Base-by-base conservation (phyloP, 2,797 vertebrate species). In the Columba guinea region DNA sequence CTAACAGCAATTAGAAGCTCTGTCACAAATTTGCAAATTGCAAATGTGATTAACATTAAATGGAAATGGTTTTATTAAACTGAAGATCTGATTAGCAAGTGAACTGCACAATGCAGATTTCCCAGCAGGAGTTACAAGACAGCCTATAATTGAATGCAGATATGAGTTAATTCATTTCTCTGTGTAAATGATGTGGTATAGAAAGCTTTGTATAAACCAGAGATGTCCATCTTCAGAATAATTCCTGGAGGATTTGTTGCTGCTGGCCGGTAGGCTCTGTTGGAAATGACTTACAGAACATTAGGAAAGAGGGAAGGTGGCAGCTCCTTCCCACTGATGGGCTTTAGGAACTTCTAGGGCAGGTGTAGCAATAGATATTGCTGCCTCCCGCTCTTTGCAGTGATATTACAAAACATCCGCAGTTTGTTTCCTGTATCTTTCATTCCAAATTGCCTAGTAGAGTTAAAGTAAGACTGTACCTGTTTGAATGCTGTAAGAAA, bases 11-110 rank as follows among this genome's bases (percentile, higher is more conserved):
- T 78, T 81, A 88, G 83, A 62, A 87, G 78, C 41, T 70, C 86
- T 78, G 30, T 71, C 65, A 71, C 39, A 39, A 39, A 39, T 39
- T 39, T 14, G 88, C 51, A 90, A 94, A 87, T 71, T 74, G 76
- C 73, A 89, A 81, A 94, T 84, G 69, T 65, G 70, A 93, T 93
- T 93, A 96, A 94, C 55, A 24, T 81, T 71, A 91, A 94, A 88
- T 81, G 28, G 85, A 89, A 95, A 81, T 63, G 49, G 65, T 95
- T 95, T 77, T 81, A 71, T 94, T 93, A 81, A 91, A 87, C 53
- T 73, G 65, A 78, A 95, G 41, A 90, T 80, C 62, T 81, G 81
- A 93, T 96, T 89, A 94, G 58, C n/a, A 41, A 51, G 53, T 86
- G 87, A 87, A 58, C 28, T 69, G 83, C 46, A 73, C 51, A 26